Conservation (phyloP, 2,888 invertebrate genomes). For the Loripinus fragilis region DNA sequence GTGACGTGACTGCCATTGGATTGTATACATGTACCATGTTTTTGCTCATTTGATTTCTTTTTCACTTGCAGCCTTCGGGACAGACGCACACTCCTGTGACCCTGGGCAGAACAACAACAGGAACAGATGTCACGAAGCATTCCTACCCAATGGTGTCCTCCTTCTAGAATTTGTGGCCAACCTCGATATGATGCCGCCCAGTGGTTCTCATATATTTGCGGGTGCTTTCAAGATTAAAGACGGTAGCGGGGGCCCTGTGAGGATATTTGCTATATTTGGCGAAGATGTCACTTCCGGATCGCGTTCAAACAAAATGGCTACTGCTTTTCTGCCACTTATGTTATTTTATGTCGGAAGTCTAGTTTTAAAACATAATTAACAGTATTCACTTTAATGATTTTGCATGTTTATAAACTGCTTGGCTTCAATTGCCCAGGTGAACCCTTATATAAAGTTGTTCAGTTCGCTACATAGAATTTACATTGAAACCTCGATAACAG, state of each 20-base stretch:
- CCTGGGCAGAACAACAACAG: slow-evolving; percentile 83
- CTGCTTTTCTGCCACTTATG: not conserved
- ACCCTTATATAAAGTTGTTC: too few species aligned
- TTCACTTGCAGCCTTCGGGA: slow-evolving; percentile 85
- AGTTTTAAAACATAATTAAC: not conserved
- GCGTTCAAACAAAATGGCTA: not conserved
- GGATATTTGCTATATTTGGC: slow-evolving; percentile 83
- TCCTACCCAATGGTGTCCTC: slow-evolving; percentile 84
- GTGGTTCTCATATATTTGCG: slow-evolving; percentile 77
- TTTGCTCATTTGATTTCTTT: not conserved
- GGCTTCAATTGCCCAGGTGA: too few species aligned
- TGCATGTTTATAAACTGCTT: too few species aligned
- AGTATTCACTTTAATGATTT: too few species aligned
- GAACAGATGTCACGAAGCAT: slow-evolving; percentile 85
- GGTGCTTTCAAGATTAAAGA: slow-evolving; percentile 87
- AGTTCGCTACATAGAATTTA: too few species aligned
- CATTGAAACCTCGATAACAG: too few species aligned
- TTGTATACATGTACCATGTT: too few species aligned
- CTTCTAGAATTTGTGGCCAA: slow-evolving; percentile 87
- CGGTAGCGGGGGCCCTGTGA: slow-evolving; percentile 87
- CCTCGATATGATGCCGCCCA: slow-evolving; percentile 63
- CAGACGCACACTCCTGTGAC: slow-evolving; percentile 88
- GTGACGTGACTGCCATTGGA: too few species aligned
- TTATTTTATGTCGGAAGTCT: not conserved
- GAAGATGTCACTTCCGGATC: slow-evolving; percentile 34